Evolutionary conservation across 1,140 invertebrate genomes (phyloP).

Genomic region (Cydia splendana): DNA sequence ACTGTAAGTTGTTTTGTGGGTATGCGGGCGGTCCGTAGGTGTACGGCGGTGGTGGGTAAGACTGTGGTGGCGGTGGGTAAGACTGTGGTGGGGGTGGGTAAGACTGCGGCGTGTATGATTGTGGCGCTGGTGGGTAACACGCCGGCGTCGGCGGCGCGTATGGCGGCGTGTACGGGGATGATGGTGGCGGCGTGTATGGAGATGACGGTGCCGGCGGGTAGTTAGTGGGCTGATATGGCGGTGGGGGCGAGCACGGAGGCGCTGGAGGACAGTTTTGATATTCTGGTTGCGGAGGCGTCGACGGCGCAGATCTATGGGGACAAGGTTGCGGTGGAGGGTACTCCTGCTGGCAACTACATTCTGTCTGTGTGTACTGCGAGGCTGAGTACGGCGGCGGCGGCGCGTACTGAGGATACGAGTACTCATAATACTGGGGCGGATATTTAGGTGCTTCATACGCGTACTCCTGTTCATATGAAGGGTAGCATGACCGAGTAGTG

Average conservation of each 20-base stretch:
- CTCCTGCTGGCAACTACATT: slow-evolving; percentile 6
- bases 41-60: slow-evolving; percentile 30
- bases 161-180: slow-evolving; percentile 36
- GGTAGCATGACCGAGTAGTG: slow-evolving; percentile 33
- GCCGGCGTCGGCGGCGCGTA: slow-evolving; percentile 20
- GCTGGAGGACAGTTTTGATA: slow-evolving; percentile 32
- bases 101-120: slow-evolving; percentile 19
- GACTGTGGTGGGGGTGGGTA: slow-evolving; percentile 27
- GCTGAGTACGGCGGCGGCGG: slow-evolving; percentile 31
- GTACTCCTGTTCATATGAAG: slow-evolving; percentile 28
- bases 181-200: neutral
- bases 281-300: slow-evolving; percentile 33
- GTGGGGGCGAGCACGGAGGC: slow-evolving; percentile 32
- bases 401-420: slow-evolving; percentile 38
- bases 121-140: slow-evolving; percentile 16
- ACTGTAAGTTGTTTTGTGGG: slow-evolving; percentile 35
- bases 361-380: slow-evolving; percentile 18
- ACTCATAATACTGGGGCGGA: slow-evolving; percentile 42
- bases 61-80: slow-evolving; percentile 21
- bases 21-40: slow-evolving; percentile 24
- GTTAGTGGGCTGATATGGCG: neutral
- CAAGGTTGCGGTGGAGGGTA: slow-evolving; percentile 22
- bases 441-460: slow-evolving; percentile 33
- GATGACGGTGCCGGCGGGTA: neutral
- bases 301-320: slow-evolving; percentile 1